Base-by-base conservation (phyloP, 2,888 invertebrate species). In the Metopia argyrocephala region DNA sequence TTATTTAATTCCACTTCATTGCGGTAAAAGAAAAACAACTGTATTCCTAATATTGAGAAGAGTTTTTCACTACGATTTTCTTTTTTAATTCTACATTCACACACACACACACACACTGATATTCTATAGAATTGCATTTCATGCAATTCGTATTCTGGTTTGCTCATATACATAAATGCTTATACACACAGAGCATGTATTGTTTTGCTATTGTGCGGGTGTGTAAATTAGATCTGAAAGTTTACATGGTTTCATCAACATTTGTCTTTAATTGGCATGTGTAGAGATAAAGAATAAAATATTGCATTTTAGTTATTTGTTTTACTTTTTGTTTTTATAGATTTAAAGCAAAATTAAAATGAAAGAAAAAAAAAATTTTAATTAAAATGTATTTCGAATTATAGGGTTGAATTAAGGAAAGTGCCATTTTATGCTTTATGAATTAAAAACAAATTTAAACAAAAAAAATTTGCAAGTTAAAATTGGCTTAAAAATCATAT, bases 221-320 rank as follows among this genome's bases (percentile, higher is more conserved):
- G 61, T 46, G 12, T n/a, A 57, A 64, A 52, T 68, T n/a, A 45
- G 25, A 61, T 61, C 46, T 74, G 65, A 38, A 31, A 65, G n/a
- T 74, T 70, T 71, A 68, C 76, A 68, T 62, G 70, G 62, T 71
- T 71, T 79, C 75, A 76, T 71, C 75, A 76, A 50, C 79, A 79
- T 79, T 79, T 62, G 71, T 71, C 79, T 76, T 71, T 46, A 71
- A 71, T 79, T 79, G 79, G 66, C 79, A 79, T 76, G 66, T 76
- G 62, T 61, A 48, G 54, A 79, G 79, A 76, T 71, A 76, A 71
- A 76, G 62, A 45, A 66, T 79, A 66, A 79, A 56, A 74, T 64
- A 74, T 79, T 75, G 45, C 69, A 59, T 59, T 65, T 46, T 15
- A 21, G 54, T 46, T 28, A 5, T 1, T 23, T 21, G 1, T 21